Evolutionary conservation across 2,113 vertebrate species (phyloP), one percentile per base, ranked within the genome.

Genomic region (Macquaria ambigua): DNA sequence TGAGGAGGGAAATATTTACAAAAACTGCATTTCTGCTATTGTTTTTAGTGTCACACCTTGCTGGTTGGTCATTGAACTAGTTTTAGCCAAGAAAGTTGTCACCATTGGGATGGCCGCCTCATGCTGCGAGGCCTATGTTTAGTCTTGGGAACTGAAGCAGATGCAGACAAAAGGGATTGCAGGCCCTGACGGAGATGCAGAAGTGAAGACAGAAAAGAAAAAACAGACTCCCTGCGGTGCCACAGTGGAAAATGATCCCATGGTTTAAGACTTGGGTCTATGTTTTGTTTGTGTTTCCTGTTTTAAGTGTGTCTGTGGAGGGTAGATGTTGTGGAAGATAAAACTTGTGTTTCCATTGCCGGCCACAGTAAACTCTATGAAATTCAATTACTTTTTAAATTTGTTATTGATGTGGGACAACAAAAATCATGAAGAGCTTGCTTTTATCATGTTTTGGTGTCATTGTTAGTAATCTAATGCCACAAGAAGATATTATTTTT

Each of bases 251-350:
- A 94, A 90, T 89, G 94, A 96, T 95, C 93, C 90, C 76, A 68
- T 82, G 90, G 88, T 88, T 93, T 93, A 91, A 86, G 90, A 92
- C 87, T 84, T 28, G 56, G 90, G 89, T 91, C 86, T 90, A 71
- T 90, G 85, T 90, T 95, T 93, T 94, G 90, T 94, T 94, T 93
- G 89, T 90, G 89, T 93, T 93, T 94, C 90, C 91, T 93, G 82
- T 79, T 87, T 85, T 79, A 91, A 90, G 85, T 81, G 84, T 79
- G 87, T 73, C 87, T 88, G 77, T 73, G 85, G 87, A 85, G 81
- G 59, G 72, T 63, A 72, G 72, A 77, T 71, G 34, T 23, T 79
- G 63, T 58, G 64, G n/a, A 52, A 52, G 71, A 74, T 76, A 71
- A 53, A 84, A 72, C 69, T 68, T 21, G 46, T 12, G 31, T 82